phyloP scores from a whole-genome alignment of 1,140 invertebrate species.

The Saxidomus purpurata region DNA sequence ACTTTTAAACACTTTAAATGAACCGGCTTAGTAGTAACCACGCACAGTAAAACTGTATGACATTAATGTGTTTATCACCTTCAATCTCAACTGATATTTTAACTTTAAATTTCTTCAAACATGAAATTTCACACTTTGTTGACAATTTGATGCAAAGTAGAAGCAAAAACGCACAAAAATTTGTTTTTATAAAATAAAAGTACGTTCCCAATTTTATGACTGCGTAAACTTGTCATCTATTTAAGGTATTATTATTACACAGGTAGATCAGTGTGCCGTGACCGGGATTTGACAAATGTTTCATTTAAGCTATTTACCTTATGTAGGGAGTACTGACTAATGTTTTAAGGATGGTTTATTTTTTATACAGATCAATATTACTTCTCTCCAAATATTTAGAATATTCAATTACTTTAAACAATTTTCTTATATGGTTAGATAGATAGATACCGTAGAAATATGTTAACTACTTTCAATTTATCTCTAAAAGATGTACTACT shows the following conservation, averaged over 20 bases:
- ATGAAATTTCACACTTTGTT: constrained; percentile 6
- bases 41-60: background rate
- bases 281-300: constrained; percentile 15
- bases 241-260: constrained; percentile 5
- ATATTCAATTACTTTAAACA: background rate
- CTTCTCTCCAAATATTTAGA: background rate
- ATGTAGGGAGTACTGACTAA: background rate
- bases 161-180: background rate
- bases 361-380: background rate
- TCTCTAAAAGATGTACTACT: no score
- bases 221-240: background rate
- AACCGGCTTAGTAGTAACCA: background rate
- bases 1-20: background rate
- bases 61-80: background rate
- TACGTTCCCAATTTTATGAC: background rate
- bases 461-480: no score
- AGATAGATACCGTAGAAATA: no score
- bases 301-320: background rate
- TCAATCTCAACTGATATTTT: background rate
- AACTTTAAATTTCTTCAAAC: background rate
- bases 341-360: background rate
- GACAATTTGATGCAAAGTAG: background rate
- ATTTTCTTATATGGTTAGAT: no score
- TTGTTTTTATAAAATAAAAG: background rate
- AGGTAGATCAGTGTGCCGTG: background rate